A percentile compares a stretch with the other conserved stretches of the same genome.
Evolutionary conservation across 2,113 vertebrate genomes (phyloP).

Genomic region (Baryphthengus martii): DNA sequence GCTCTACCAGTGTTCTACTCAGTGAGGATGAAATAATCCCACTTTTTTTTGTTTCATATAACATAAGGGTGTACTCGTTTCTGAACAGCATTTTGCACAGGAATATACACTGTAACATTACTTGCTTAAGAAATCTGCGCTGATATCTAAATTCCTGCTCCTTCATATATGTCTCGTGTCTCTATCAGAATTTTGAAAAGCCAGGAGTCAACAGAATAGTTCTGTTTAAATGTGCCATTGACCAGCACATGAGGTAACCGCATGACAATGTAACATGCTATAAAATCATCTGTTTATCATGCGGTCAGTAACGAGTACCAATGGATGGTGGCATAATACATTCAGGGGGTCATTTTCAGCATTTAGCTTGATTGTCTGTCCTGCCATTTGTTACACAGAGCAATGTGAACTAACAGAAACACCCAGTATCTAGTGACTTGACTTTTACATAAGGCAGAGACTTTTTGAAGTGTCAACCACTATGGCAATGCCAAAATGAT

Average conservation of each 20-base stretch:
- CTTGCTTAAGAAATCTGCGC: neutral
- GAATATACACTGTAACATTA: neutral
- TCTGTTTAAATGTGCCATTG: neutral
- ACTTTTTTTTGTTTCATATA: neutral
- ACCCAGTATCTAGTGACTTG: neutral
- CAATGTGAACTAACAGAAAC: neutral
- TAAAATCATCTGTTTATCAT: neutral
- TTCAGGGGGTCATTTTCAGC: neutral
- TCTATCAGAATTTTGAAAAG: neutral
- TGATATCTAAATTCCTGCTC: neutral
- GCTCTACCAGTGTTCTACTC: neutral
- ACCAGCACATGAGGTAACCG: neutral
- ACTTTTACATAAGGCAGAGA: neutral
- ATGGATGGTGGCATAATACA: neutral
- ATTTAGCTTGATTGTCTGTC: neutral
- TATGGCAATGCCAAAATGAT: neutral
- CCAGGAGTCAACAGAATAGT: neutral
- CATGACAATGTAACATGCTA: accelerated
- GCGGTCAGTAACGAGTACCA: neutral
- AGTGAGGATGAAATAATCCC: neutral
- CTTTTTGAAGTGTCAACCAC: neutral
- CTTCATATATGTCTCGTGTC: neutral
- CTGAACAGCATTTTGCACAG: neutral
- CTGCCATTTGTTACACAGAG: neutral
- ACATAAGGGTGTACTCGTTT: neutral